A percentile compares a stretch with the other conserved stretches of the same genome.
These are phyloP conservation scores for Aphodius granarius DNA, from an alignment of 2,888 invertebrate genomes.

Conservation along the genomic window DNA sequence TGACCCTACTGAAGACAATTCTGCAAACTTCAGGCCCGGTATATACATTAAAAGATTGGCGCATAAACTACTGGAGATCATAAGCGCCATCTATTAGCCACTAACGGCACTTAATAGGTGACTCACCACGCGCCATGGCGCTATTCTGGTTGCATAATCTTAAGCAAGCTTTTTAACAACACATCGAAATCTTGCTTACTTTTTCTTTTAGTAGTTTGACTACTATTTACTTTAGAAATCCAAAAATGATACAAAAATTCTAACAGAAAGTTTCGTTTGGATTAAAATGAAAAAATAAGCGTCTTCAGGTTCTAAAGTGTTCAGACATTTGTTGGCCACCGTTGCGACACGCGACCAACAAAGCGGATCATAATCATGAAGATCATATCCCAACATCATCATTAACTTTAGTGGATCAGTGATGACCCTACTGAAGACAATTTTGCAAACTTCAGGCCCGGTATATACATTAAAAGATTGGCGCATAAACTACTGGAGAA, in stretches of 20 bases:
- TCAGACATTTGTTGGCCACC: background rate
- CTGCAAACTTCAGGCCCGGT: background rate
- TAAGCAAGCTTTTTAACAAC: too few relatives aligned
- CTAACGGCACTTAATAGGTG: too few relatives aligned
- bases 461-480: background rate
- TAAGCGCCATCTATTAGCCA: background rate
- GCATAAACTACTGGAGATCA: background rate
- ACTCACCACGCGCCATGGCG: too few relatives aligned
- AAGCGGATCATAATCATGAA: background rate
- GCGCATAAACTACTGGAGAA: background rate
- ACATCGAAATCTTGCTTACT: too few relatives aligned
- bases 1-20: background rate
- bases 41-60: background rate
- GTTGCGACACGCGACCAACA: background rate
- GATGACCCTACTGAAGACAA: background rate
- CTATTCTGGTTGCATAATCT: too few relatives aligned
- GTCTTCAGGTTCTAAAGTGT: background rate
- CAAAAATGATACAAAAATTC: background rate
- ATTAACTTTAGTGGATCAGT: background rate
- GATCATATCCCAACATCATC: background rate
- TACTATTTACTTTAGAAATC: background rate
- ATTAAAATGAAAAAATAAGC: background rate
- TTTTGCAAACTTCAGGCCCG: background rate
- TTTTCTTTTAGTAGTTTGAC: too few relatives aligned
- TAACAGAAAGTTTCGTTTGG: background rate